These are phyloP conservation scores for Yponomeuta evonymella DNA, from an alignment of 2,888 invertebrate species.

Conservation along the genomic window DNA sequence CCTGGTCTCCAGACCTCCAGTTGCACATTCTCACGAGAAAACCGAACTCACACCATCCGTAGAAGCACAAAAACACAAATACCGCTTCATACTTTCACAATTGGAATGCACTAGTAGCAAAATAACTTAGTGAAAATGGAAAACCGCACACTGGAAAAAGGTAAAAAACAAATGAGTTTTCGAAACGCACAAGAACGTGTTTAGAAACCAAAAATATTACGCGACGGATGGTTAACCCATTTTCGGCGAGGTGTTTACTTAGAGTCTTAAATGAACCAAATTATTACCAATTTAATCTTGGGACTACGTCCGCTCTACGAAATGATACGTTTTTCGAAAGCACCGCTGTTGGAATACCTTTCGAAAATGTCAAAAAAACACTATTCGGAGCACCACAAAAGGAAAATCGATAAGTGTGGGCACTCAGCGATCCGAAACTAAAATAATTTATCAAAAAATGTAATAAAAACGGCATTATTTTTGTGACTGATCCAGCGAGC, in stretches of 20 bases:
- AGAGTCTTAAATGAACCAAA: conserved; percentile 68
- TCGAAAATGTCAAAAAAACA: conserved; percentile 71
- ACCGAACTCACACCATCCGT: conserved; percentile 39
- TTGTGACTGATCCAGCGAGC: conserved; percentile 56
- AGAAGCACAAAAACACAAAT: conserved; percentile 55
- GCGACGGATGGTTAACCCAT: conserved; percentile 68
- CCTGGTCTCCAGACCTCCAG: neutral
- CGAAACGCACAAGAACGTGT: neutral
- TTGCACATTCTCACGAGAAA: conserved; percentile 9
- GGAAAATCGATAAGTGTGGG: conserved; percentile 71
- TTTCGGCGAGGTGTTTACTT: conserved; percentile 58
- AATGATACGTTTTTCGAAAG: conserved; percentile 74
- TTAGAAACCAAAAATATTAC: conserved; percentile 35
- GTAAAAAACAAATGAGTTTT: conserved; percentile 41
- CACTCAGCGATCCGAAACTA: conserved; percentile 63
- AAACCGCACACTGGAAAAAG: conserved; percentile 35
- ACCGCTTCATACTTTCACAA: conserved; percentile 38
- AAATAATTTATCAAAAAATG: conserved; percentile 75
- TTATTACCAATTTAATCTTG: conserved; percentile 66
- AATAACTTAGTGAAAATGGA: conserved; percentile 8
- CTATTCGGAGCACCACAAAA: conserved; percentile 67
- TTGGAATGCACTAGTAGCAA: conserved; percentile 38
- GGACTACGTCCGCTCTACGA: conserved; percentile 65
- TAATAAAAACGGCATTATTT: conserved; percentile 76
- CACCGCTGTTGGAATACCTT: conserved; percentile 50